phyloP scores from a whole-genome alignment of 2,113 vertebrate genomes.

The Corythornis cristatus region DNA sequence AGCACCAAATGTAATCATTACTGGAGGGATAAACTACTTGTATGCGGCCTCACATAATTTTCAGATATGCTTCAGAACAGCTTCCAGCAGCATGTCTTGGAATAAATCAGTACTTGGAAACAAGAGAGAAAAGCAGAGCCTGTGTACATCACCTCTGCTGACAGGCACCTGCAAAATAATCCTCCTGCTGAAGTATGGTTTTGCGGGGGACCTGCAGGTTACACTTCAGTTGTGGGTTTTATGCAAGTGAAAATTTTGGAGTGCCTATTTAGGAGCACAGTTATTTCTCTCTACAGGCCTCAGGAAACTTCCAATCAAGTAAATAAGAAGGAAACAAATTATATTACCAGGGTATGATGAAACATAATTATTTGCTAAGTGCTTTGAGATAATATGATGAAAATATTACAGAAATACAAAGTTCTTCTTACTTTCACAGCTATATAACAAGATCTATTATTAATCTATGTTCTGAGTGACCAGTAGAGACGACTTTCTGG shows the following conservation, averaged over 20 bases:
- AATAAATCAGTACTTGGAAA: background rate
- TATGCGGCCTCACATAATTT: constrained; percentile 9
- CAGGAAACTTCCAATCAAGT: background rate
- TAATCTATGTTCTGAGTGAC: background rate
- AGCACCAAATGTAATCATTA: background rate
- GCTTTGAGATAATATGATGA: background rate
- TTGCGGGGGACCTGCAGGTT: accelerated
- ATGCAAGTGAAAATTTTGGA: background rate
- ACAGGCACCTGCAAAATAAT: background rate
- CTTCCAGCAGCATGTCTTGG: background rate
- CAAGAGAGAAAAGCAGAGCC: background rate
- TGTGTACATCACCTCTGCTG: background rate
- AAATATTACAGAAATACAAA: background rate
- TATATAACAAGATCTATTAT: background rate
- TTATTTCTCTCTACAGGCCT: background rate
- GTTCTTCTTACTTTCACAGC: background rate
- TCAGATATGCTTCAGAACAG: background rate
- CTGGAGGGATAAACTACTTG: constrained; percentile 4
- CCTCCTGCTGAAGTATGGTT: background rate
- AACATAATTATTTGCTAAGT: background rate
- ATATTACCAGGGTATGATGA: background rate
- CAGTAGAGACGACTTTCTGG: background rate
- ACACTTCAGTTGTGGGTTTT: background rate
- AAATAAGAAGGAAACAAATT: background rate
- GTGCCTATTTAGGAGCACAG: background rate